Evolutionary conservation across 2,797 vertebrate species (phyloP).

Genomic region (Cyprinodon diabolis): DNA sequence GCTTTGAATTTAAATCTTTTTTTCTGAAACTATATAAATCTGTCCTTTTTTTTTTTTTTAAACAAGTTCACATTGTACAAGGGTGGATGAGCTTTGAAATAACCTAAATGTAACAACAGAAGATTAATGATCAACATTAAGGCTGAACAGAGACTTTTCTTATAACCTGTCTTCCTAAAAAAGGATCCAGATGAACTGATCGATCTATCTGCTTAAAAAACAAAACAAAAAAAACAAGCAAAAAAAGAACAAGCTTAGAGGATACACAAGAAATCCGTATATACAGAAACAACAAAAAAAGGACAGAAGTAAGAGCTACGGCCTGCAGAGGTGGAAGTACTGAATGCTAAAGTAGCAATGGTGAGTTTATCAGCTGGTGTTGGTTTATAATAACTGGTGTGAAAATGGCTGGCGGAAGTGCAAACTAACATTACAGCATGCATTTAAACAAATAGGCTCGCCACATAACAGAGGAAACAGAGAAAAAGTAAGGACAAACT

Average conservation of each 20-base stretch:
- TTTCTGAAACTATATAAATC: constrained; percentile 65
- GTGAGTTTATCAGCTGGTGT: constrained; percentile 75
- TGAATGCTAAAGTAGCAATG: constrained; percentile 17
- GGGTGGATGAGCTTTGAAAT: constrained; percentile 59
- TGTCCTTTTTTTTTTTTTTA: constrained; percentile 54
- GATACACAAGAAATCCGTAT: constrained; percentile 47
- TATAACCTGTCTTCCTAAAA: constrained; percentile 24
- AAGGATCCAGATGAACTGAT: constrained; percentile 32
- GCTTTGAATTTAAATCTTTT: constrained; percentile 60
- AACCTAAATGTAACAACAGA: constrained; percentile 54
- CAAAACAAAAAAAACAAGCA: constrained; percentile 3
- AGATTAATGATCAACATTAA: constrained; percentile 60
- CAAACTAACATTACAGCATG: constrained; percentile 17
- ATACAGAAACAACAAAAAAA: constrained; percentile 28
- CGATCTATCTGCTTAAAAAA: constrained; percentile 19
- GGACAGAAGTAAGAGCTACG: constrained; percentile 32
- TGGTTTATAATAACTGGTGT: constrained; percentile 49
- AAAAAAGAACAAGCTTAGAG: constrained; percentile 25
- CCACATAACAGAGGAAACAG: constrained; percentile 19
- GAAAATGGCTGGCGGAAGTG: constrained; percentile 6
- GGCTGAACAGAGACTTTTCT: constrained; percentile 48
- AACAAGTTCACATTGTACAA: constrained; percentile 72
- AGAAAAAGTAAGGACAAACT: neutral
- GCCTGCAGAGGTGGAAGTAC: constrained; percentile 32
- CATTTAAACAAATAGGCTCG: constrained; percentile 4